phyloP scores from a whole-genome alignment of 2,888 invertebrate genomes.

The Cheilosia soror region DNA sequence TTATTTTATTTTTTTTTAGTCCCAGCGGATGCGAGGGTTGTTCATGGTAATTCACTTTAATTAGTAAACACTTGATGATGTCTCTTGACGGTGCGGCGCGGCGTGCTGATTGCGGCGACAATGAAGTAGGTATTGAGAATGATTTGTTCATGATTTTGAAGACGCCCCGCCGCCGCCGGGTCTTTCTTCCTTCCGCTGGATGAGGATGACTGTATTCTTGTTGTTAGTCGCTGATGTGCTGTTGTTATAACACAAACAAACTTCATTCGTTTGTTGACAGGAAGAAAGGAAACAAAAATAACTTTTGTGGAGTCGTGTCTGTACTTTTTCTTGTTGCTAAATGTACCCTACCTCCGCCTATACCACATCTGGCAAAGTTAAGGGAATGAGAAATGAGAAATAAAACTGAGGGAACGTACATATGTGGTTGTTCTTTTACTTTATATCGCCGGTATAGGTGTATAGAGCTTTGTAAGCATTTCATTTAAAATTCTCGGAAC shows the following conservation, averaged over 20 bases:
- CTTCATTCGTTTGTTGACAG: slow-evolving; percentile 39
- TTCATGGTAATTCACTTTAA: slow-evolving; percentile 71
- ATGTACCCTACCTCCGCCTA: background rate
- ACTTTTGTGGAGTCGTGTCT: slow-evolving; percentile 5
- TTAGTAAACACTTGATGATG: slow-evolving; percentile 71
- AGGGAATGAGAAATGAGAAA: background rate
- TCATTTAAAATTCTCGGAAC: slow-evolving; percentile 23
- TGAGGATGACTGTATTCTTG: slow-evolving; percentile 9
- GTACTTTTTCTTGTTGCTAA: background rate
- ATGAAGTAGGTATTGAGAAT: background rate
- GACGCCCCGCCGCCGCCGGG: slow-evolving; percentile 7
- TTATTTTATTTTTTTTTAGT: slow-evolving; percentile 9
- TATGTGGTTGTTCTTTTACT: slow-evolving; percentile 21
- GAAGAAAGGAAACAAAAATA: slow-evolving; percentile 16
- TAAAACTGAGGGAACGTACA: too few relatives aligned
- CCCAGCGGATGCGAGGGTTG: slow-evolving; percentile 49
- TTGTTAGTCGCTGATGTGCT: slow-evolving; percentile 11
- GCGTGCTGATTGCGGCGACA: slow-evolving; percentile 42
- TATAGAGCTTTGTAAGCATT: slow-evolving; percentile 43
- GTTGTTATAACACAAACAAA: slow-evolving; percentile 3
- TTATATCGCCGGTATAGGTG: slow-evolving; percentile 1
- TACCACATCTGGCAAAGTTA: slow-evolving; percentile 14
- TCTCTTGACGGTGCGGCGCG: slow-evolving; percentile 18
- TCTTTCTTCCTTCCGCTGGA: slow-evolving; percentile 42
- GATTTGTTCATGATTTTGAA: slow-evolving; percentile 41